phyloP scores from a whole-genome alignment of 2,797 vertebrate species.

The Siniperca obscura region DNA sequence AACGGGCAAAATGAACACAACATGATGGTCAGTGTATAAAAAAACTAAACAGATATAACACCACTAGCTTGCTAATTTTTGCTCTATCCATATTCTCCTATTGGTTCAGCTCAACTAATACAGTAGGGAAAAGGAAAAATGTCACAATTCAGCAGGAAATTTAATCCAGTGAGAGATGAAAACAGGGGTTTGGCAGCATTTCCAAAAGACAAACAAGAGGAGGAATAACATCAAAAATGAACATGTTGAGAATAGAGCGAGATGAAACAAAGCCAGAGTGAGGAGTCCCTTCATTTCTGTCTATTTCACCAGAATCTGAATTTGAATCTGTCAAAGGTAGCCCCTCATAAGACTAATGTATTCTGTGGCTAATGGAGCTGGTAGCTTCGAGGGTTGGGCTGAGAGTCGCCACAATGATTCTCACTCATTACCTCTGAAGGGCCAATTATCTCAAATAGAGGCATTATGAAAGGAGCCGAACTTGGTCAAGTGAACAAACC shows the following conservation, averaged over 20 bases:
- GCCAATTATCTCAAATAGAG: slow-evolving; percentile 85
- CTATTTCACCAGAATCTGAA: slow-evolving; percentile 75
- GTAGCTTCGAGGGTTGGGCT: slow-evolving; percentile 70
- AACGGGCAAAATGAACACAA: slow-evolving; percentile 23
- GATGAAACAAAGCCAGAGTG: slow-evolving; percentile 42
- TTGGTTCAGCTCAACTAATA: slow-evolving; percentile 20
- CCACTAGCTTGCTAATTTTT: background rate
- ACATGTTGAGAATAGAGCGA: slow-evolving; percentile 24
- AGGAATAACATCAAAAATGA: slow-evolving; percentile 31
- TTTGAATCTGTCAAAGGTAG: slow-evolving; percentile 71
- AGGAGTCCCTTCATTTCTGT: slow-evolving; percentile 58
- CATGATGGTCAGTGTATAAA: slow-evolving; percentile 1
- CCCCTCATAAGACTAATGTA: slow-evolving; percentile 77
- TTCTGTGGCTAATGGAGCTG: slow-evolving; percentile 82
- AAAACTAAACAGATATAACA: background rate
- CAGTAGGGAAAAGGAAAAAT: background rate
- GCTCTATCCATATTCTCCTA: background rate
- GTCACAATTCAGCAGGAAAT: slow-evolving; percentile 5
- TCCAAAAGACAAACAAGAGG: slow-evolving; percentile 32
- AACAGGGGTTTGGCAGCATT: slow-evolving; percentile 30
- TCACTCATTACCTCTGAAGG: slow-evolving; percentile 83
- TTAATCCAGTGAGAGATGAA: slow-evolving; percentile 15
- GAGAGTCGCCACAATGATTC: slow-evolving; percentile 77
- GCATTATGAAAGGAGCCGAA: slow-evolving; percentile 73
- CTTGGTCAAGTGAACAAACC: slow-evolving; percentile 74